A percentile compares a stretch with the other conserved stretches of the same genome.
Conservation (phyloP, 1,140 invertebrate genomes). For the Drosophila miranda region DNA sequence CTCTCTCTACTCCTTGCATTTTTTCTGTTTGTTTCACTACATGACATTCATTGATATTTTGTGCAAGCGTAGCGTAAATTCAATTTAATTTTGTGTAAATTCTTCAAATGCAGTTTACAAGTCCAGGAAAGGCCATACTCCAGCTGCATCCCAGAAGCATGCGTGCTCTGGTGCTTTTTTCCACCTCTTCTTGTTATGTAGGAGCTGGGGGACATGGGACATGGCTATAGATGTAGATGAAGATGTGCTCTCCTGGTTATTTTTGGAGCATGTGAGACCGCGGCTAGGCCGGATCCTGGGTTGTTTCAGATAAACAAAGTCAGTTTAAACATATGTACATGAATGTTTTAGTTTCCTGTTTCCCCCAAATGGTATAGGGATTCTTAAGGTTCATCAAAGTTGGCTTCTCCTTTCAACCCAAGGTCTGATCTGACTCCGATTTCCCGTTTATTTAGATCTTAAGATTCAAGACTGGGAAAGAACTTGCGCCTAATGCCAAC, state of each 20-base stretch:
- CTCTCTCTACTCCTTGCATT: constrained; percentile 4
- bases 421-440: not conserved
- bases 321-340: no score
- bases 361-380: no score
- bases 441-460: not conserved
- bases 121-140: constrained; percentile 24
- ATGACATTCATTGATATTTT: constrained; percentile 75
- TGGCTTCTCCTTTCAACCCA: no score
- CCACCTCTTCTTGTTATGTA: not conserved
- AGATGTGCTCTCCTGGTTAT: not conserved
- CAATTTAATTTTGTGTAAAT: constrained; percentile 78
- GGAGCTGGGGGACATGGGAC: constrained; percentile 8
- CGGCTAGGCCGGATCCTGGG: not conserved
- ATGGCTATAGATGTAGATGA: not conserved
- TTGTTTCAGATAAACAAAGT: no score
- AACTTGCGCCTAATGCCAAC: no score
- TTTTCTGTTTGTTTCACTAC: constrained; percentile 30
- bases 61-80: constrained; percentile 77
- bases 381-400: no score
- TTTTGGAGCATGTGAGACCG: not conserved
- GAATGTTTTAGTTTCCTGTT: no score
- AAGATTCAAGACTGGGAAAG: not conserved
- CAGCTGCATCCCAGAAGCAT: constrained; percentile 46
- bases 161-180: constrained; percentile 33
- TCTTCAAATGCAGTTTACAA: constrained; percentile 77